Conservation (phyloP, 1,140 invertebrate genomes). For the Mycetomoellerius zeteki region DNA sequence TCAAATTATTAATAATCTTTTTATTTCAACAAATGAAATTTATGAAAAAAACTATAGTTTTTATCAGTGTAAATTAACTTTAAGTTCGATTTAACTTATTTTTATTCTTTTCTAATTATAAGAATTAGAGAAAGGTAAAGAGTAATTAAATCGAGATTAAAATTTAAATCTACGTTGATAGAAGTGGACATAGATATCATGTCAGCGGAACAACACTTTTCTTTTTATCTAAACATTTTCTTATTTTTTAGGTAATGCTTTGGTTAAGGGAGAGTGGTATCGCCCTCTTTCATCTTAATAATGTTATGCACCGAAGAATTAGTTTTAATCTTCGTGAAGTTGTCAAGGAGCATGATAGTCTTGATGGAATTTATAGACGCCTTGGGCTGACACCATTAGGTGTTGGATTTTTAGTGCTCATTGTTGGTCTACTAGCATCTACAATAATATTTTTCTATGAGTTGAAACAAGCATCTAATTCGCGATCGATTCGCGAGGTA, state of each 20-base stretch:
- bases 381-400: slow-evolving; percentile 80
- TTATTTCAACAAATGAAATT: background rate
- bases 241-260: slow-evolving; percentile 75
- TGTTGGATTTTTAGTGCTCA: slow-evolving; percentile 78
- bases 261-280: slow-evolving; percentile 80
- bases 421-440: slow-evolving; percentile 74
- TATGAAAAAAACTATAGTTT: too few relatives aligned
- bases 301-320: slow-evolving; percentile 78
- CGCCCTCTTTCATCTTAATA: slow-evolving; percentile 72
- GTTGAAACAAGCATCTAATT: slow-evolving; percentile 58
- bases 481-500: slow-evolving; percentile 31
- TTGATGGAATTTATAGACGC: slow-evolving; percentile 60
- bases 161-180: too few relatives aligned
- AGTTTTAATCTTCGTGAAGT: slow-evolving; percentile 76
- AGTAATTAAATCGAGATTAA: too few relatives aligned
- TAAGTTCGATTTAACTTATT: too few relatives aligned
- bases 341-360: slow-evolving; percentile 77
- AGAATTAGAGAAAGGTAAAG: too few relatives aligned
- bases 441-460: slow-evolving; percentile 79
- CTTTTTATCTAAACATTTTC: background rate
- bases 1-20: background rate
- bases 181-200: background rate
- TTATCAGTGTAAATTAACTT: too few relatives aligned
- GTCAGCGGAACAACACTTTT: background rate
- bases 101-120: too few relatives aligned